Evolutionary conservation across 2,888 invertebrate species (phyloP).

Genomic region (Philereme vetulata): DNA sequence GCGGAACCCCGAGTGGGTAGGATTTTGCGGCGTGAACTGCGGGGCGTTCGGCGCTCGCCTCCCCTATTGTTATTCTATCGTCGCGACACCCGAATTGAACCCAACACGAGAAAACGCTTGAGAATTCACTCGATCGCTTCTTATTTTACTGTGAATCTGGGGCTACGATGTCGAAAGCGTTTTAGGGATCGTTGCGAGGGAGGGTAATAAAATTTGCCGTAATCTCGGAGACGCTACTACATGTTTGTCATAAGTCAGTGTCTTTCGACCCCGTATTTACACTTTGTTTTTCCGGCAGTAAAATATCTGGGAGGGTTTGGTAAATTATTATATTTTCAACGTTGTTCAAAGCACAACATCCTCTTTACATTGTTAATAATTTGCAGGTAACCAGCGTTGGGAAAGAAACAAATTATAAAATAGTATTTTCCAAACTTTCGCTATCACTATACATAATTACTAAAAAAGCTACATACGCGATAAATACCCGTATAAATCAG

Average conservation of each 20-base stretch:
- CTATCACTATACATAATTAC: too few species aligned
- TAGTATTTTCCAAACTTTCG: too few species aligned
- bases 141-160: conserved; percentile 69
- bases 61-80: conserved; percentile 59
- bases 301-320: conserved; percentile 22
- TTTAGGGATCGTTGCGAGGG: conserved; percentile 42
- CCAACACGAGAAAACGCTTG: conserved; percentile 57
- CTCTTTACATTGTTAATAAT: not conserved
- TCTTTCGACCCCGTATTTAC: conserved; percentile 30
- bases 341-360: conserved; percentile 3
- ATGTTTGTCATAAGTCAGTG: conserved; percentile 37
- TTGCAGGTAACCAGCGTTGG: too few species aligned
- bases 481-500: too few species aligned
- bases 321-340: conserved; percentile 14
- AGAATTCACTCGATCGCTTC: conserved; percentile 60
- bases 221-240: conserved; percentile 47
- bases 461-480: too few species aligned
- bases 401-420: too few species aligned
- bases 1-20: conserved; percentile 38
- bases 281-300: conserved; percentile 21
- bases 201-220: conserved; percentile 49
- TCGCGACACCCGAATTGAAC: conserved; percentile 50
- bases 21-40: conserved; percentile 47
- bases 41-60: conserved; percentile 40
- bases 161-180: conserved; percentile 59